phyloP scores from a whole-genome alignment of 1,140 invertebrate genomes.

The Zaprionus tsacasi region DNA sequence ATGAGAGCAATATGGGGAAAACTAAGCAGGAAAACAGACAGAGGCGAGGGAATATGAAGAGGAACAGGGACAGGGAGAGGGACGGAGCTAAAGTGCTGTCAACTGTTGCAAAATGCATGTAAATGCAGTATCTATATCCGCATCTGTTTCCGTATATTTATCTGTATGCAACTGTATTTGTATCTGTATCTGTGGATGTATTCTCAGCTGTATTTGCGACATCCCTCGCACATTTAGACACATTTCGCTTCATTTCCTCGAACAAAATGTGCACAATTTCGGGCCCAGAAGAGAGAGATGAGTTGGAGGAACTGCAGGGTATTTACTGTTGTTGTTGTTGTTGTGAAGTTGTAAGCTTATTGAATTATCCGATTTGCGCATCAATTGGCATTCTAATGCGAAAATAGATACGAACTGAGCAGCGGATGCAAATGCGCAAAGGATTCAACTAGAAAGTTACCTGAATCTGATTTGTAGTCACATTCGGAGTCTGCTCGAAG shows the following conservation, averaged over 20 bases:
- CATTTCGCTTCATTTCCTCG: constrained; percentile 40
- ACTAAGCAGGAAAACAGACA: not conserved
- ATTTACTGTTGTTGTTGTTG: not conserved
- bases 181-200: constrained; percentile 12
- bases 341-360: constrained; percentile 56
- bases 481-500: not conserved
- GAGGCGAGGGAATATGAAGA: too few relatives aligned
- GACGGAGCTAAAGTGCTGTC: constrained; percentile 12
- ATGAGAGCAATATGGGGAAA: constrained; percentile 5
- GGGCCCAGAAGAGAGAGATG: not conserved
- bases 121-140: constrained; percentile 12
- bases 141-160: constrained; percentile 6
- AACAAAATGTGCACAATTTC: constrained; percentile 34
- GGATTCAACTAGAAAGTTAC: constrained; percentile 63
- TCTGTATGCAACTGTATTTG: not conserved
- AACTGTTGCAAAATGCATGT: constrained; percentile 15
- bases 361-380: constrained; percentile 75
- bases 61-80: not conserved
- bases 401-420: constrained; percentile 57
- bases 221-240: constrained; percentile 23
- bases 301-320: constrained; percentile 1
- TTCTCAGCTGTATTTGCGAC: constrained; percentile 1
- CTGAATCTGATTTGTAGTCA: constrained; percentile 21
- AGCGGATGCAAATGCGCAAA: constrained; percentile 67
- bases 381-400: constrained; percentile 70